A percentile compares a stretch with the other conserved stretches of the same genome.
Conservation (phyloP, 2,797 vertebrate species). For the Oreonectes daqikongensis region DNA sequence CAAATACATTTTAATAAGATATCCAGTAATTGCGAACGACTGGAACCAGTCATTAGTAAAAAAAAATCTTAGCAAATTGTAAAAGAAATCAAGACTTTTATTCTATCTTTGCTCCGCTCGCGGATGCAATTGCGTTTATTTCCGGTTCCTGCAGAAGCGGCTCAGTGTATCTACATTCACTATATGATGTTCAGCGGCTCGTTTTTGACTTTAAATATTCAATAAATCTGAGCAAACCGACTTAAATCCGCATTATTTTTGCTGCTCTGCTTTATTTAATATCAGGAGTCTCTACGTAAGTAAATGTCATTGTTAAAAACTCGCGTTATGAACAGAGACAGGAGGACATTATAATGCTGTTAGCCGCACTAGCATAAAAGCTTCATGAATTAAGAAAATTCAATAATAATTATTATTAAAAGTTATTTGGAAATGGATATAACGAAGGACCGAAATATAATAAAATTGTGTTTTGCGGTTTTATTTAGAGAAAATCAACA, state of each 20-base stretch:
- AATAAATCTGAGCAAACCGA: slow-evolving; percentile 2
- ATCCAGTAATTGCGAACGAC: not conserved
- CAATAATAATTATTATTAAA: not conserved
- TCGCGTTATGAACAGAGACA: not conserved
- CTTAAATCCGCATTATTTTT: not conserved
- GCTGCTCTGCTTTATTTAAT: not conserved
- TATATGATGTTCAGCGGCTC: not conserved
- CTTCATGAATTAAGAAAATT: not conserved
- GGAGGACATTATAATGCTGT: slow-evolving; percentile 5
- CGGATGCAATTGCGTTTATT: not conserved
- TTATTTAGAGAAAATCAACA: not conserved
- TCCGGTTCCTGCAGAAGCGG: not conserved
- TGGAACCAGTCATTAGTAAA: not conserved
- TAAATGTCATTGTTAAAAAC: slow-evolving; percentile 38
- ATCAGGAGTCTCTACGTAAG: not conserved
- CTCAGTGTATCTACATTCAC: not conserved
- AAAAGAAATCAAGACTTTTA: not conserved
- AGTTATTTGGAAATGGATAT: too few species aligned
- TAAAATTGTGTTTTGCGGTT: not conserved
- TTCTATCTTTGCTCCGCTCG: not conserved
- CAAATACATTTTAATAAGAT: not conserved
- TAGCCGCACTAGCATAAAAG: slow-evolving; percentile 26
- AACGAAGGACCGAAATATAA: not conserved
- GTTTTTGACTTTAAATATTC: not conserved
- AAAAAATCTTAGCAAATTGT: not conserved